Conservation (phyloP, 2,888 invertebrate species). For the Trachelus iudaicus region DNA sequence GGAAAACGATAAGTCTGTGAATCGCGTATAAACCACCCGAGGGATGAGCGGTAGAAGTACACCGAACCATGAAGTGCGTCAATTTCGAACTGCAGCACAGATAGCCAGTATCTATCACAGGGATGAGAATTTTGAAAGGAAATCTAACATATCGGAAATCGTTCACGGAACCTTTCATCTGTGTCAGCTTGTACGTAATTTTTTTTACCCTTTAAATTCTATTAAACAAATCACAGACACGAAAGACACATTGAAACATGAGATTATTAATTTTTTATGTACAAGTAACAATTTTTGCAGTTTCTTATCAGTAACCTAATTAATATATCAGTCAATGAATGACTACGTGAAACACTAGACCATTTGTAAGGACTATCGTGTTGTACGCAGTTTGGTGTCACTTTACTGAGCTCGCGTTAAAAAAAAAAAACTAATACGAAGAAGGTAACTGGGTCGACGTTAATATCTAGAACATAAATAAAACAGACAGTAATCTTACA, state of each 20-base stretch:
- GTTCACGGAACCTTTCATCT: constrained; percentile 51
- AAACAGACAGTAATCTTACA: neutral
- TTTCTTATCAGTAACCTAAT: neutral
- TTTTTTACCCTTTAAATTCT: neutral
- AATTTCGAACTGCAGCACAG: constrained; percentile 45
- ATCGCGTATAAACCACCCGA: neutral
- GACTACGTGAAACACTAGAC: neutral
- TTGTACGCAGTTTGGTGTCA: neutral
- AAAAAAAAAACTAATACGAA: neutral
- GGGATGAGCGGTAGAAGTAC: neutral
- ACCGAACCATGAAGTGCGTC: neutral
- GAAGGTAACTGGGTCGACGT: neutral
- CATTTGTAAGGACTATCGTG: neutral
- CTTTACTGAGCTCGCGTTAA: neutral
- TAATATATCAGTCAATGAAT: neutral
- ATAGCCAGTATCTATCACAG: constrained; percentile 47
- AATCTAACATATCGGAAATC: constrained; percentile 46
- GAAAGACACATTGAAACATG: neutral
- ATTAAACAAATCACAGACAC: neutral
- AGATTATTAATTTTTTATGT: neutral
- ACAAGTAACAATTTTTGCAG: neutral
- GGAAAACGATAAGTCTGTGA: neutral
- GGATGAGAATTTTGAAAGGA: constrained; percentile 40
- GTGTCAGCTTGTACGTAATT: constrained; percentile 45
- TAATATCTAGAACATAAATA: neutral